A percentile compares a stretch with the other conserved stretches of the same genome.
phyloP scores from a whole-genome alignment of 53 echinoderm and acorn worm genomes.

The Patiria pectinifera region DNA sequence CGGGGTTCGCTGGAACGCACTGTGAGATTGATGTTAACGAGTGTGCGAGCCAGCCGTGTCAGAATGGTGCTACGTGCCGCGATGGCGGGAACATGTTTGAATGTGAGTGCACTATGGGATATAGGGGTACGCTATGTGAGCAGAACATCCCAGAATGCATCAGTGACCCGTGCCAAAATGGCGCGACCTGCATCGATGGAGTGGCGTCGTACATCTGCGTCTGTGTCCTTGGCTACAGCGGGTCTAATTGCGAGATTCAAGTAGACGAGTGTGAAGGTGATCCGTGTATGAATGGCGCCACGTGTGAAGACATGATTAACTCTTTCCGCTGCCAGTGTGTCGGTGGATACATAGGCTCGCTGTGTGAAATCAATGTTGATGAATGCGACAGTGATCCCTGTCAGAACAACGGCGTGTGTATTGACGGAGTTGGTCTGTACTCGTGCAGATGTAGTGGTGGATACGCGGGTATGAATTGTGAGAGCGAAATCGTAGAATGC shows the following conservation, averaged over 20 bases:
- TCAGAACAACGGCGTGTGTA: slow-evolving; percentile 51
- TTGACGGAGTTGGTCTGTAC: slow-evolving; percentile 46
- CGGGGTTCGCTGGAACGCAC: slow-evolving; percentile 61
- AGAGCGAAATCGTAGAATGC: slow-evolving; percentile 63
- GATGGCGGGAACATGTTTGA: slow-evolving; percentile 48
- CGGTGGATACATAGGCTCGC: slow-evolving; percentile 46
- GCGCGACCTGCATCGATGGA: slow-evolving; percentile 55
- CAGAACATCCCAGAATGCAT: slow-evolving; percentile 56
- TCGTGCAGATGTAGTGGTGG: slow-evolving; percentile 48
- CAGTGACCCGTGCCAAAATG: slow-evolving; percentile 58
- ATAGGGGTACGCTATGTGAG: slow-evolving; percentile 56
- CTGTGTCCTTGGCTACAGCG: slow-evolving; percentile 54
- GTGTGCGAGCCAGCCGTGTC: slow-evolving; percentile 62
- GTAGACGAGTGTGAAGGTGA: slow-evolving; percentile 60
- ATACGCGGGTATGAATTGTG: slow-evolving; percentile 57
- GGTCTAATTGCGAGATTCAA: slow-evolving; percentile 53
- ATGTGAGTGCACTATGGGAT: slow-evolving; percentile 59
- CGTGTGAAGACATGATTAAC: slow-evolving; percentile 50
- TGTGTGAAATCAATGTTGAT: slow-evolving; percentile 55
- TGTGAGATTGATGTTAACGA: slow-evolving; percentile 59
- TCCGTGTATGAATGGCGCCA: slow-evolving; percentile 66
- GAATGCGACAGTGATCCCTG: slow-evolving; percentile 65
- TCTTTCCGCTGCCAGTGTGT: slow-evolving; percentile 53
- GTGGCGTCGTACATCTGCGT: slow-evolving; percentile 43
- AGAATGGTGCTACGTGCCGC: slow-evolving; percentile 58